Evolutionary conservation across 64 coral and sea anemone species (phyloP), one percentile per base, ranked within the genome.

Genomic region (Stylophora pistillata): DNA sequence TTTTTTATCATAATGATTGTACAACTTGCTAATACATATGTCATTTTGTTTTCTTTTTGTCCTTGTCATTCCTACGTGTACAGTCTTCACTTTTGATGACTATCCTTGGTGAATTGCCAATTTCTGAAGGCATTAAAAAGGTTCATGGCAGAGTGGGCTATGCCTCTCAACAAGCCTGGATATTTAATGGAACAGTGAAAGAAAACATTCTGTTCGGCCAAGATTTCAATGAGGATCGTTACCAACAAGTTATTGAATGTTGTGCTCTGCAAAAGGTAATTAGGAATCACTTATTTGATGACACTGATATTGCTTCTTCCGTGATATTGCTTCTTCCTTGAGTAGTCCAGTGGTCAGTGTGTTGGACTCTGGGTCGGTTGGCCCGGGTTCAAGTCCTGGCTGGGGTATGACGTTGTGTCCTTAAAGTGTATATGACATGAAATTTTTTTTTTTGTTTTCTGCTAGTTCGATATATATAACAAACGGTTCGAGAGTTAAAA

Each of bases 161-260:
- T 80, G 93, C 90, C 3, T 93, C 93, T 23, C 97, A 99, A 68
- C 89, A 95, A 57, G 53, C 97, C 7, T 99, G 97, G 97, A 93
- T 99, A 18, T 99, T 99, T 71, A 91, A 93, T 5, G 97, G 93
- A 59, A 95, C 93, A 23, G 85, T 99, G 1, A 92, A 79, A 30
- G 97, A 99, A 58, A 99, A 99, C 72, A 88, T 99, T 74, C 71
- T 99, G 21, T 99, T 99, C 85, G 97, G 93, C 72, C 87, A 99
- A 59, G 69, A 80, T 28, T 95, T 87, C 81, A 72, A 93, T 28
- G 64, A 93, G 73, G 83, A 74, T 30, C 92, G 82, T 59, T 99
- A 99, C 59, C 29, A 52, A 15, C 32, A 88, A 70, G 94, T 95
- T 14, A 91, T 99, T n/a, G 47, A 55, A 30, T 90, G 78, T 5